Percentiles rank a stretch among this genome's conserved stretches.
Evolutionary conservation across 2,888 invertebrate genomes (phyloP).

Genomic region (Caenorhabditis panamensis): DNA sequence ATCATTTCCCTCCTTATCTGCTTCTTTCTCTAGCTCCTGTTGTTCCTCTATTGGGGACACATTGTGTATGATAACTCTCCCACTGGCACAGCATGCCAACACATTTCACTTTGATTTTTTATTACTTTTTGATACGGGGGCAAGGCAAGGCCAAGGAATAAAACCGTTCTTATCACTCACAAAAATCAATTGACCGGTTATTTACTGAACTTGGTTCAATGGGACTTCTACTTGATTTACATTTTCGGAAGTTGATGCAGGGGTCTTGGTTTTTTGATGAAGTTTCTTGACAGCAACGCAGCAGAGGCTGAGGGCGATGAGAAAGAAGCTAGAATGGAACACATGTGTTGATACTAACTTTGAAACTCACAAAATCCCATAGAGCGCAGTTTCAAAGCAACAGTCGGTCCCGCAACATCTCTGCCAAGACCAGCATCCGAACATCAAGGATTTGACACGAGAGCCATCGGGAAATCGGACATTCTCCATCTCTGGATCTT

Average conservation of each 20-base stretch:
- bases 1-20: slow-evolving; percentile 16
- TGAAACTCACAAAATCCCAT: neutral
- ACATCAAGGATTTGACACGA: slow-evolving; percentile 22
- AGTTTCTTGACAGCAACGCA: neutral
- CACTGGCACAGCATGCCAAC: no score
- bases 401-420: slow-evolving; percentile 45
- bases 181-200: neutral
- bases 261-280: neutral
- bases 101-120: neutral
- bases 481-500: slow-evolving; percentile 26
- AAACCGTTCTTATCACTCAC: neutral
- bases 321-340: neutral
- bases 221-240: neutral
- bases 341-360: no score
- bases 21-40: slow-evolving; percentile 11
- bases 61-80: slow-evolving; percentile 29
- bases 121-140: slow-evolving; percentile 34
- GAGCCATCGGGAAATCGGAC: slow-evolving; percentile 30
- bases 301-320: neutral
- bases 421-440: slow-evolving; percentile 26
- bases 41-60: slow-evolving; percentile 9
- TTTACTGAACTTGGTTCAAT: neutral
- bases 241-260: no score
- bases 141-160: slow-evolving; percentile 1
- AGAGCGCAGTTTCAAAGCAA: slow-evolving; percentile 19